These are phyloP conservation scores for Diarsia mendica DNA, from an alignment of 2,888 invertebrate species.

Conservation along the genomic window DNA sequence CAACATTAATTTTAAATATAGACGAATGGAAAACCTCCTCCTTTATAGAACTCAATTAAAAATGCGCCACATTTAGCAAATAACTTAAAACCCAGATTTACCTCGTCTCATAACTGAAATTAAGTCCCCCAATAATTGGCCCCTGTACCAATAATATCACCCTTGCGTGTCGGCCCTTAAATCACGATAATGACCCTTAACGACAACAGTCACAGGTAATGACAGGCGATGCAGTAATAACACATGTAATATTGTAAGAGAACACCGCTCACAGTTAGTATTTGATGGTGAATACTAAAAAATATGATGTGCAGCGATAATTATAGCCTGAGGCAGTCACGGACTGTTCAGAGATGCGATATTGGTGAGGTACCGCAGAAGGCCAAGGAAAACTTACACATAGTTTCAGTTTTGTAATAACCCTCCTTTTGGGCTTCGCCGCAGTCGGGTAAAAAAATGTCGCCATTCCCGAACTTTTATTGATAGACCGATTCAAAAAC, in stretches of 20 bases:
- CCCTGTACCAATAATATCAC: conserved; percentile 8
- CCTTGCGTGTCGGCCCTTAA: conserved; percentile 31
- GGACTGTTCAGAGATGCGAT: conserved; percentile 15
- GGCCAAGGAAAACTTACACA: background rate
- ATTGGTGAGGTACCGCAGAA: conserved; percentile 10
- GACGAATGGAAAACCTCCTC: no score
- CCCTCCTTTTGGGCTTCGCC: no score
- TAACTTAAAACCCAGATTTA: background rate
- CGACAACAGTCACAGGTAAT: conserved; percentile 53
- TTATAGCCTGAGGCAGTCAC: conserved; percentile 57
- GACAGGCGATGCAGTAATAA: conserved; percentile 53
- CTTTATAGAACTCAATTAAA: no score
- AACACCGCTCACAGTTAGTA: conserved; percentile 51
- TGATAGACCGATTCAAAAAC: background rate
- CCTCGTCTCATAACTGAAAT: conserved; percentile 15
- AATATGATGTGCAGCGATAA: conserved; percentile 58
- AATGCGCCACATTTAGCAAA: no score
- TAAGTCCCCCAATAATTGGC: conserved; percentile 8
- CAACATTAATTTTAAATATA: no score
- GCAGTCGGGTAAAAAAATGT: no score
- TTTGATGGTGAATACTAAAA: conserved; percentile 62
- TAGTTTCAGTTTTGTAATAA: no score
- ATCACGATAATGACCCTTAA: conserved; percentile 47
- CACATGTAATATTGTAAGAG: conserved; percentile 36
- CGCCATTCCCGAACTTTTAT: no score